Base-by-base conservation (phyloP, 2,888 invertebrate genomes). In the Torymus tubicola region DNA sequence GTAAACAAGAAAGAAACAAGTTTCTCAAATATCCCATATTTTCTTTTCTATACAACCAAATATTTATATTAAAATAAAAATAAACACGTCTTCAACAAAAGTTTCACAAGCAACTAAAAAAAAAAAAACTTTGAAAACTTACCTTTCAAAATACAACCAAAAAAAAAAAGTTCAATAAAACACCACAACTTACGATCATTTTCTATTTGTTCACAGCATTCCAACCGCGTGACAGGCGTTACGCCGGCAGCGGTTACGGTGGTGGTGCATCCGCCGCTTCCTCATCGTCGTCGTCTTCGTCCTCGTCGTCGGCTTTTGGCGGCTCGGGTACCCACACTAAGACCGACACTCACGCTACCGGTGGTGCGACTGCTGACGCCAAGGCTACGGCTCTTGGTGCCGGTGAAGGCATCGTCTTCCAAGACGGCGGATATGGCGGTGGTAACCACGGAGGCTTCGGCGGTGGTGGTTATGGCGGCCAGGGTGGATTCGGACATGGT, bases 351-450 rank as follows among this genome's bases (percentile, higher is more conserved):
- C 76, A 82, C 60, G 67, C 82, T 1, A 60, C 52, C 13, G 82
- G 82, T 24, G 82, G 79, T 50, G 88, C 90, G 57, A 86, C 85
- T 16, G 87, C 86, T 4, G 82, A 84, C 2, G 86, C 84, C 11
- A 52, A 75, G 8, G 82, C 82, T 24, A 78, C 79, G 2, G 83
- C 84, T 24, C 61, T 83, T 4, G 80, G 83, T 2, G 71, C 83
- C 77, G 52, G 78, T 83, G 67, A 92, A 61, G 87, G 88, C 78
- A 86, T 88, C 81, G 87, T 89, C 71, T 86, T 85, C 24, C 85
- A 84, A 4, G 83, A 83, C 11, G 85, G 81, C 10, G 76, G 67
- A 42, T 18, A 65, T 0, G 71, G 77, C 10, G 82, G 80, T 2
- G 83, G 83, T 42, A 24, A 52, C 14, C 73, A 68, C 42, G 68